phyloP scores from a whole-genome alignment of 2,888 invertebrate genomes.

The Osmoderma eremita region DNA sequence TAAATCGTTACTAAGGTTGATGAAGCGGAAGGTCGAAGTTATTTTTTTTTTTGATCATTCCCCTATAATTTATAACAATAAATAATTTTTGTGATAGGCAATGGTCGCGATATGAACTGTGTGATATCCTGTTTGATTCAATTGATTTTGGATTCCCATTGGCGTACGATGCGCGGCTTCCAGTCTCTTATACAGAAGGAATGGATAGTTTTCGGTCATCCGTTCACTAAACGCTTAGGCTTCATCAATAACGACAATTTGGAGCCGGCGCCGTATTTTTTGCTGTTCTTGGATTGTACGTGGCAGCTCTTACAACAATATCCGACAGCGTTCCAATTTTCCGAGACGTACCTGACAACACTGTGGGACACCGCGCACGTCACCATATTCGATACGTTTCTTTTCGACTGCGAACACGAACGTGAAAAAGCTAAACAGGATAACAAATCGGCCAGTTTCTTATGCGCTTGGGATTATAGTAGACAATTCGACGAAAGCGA shows the following conservation, averaged over 20 bases:
- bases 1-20: too few species aligned
- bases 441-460: slow-evolving; percentile 67
- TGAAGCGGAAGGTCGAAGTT: too few species aligned
- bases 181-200: slow-evolving; percentile 93
- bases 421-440: slow-evolving; percentile 70
- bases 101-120: slow-evolving; percentile 89
- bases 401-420: slow-evolving; percentile 88
- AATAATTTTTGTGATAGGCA: slow-evolving; percentile 66
- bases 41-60: too few species aligned
- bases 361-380: slow-evolving; percentile 91
- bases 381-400: slow-evolving; percentile 91
- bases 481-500: slow-evolving; percentile 87
- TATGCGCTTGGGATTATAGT: slow-evolving; percentile 92
- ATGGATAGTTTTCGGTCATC: slow-evolving; percentile 94
- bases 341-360: slow-evolving; percentile 90
- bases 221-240: slow-evolving; percentile 71
- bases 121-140: slow-evolving; percentile 88
- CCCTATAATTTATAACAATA: neutral
- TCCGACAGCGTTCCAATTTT: slow-evolving; percentile 90
- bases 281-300: slow-evolving; percentile 91
- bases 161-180: slow-evolving; percentile 85
- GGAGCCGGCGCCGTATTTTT: slow-evolving; percentile 84
- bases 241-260: slow-evolving; percentile 72
- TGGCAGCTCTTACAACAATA: slow-evolving; percentile 92
- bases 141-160: slow-evolving; percentile 85